A percentile compares a stretch with the other conserved stretches of the same genome.
phyloP scores from a whole-genome alignment of 2,797 vertebrate species.

The Oreochromis mossambicus region DNA sequence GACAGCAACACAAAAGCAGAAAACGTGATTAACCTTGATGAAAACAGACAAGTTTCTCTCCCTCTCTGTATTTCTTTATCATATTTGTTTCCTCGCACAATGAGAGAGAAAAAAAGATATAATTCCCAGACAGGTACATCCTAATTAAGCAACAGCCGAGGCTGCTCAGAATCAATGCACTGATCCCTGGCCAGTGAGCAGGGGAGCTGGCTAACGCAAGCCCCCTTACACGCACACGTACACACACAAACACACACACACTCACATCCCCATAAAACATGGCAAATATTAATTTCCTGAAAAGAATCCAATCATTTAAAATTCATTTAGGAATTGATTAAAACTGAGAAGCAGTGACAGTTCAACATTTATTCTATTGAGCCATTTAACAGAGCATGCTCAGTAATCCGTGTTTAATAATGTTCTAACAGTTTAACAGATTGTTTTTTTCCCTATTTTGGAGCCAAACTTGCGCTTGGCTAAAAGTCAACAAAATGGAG shows the following conservation, averaged over 20 bases:
- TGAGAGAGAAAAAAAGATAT: conserved; percentile 24
- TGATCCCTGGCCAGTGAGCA: conserved; percentile 58
- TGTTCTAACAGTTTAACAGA: conserved; percentile 78
- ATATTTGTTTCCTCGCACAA: conserved; percentile 41
- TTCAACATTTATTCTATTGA: conserved; percentile 82
- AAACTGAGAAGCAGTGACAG: conserved; percentile 70
- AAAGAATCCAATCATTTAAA: conserved; percentile 82
- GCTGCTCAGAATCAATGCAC: conserved; percentile 68
- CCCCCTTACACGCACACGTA: not conserved
- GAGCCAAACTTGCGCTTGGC: conserved; percentile 68
- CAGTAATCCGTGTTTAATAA: conserved; percentile 58
- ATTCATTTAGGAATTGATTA: conserved; percentile 82
- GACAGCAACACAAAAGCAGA: conserved; percentile 65
- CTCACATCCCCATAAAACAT: conserved; percentile 23
- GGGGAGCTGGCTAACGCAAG: conserved; percentile 56
- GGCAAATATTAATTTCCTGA: conserved; percentile 81
- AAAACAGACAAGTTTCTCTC: conserved; percentile 22
- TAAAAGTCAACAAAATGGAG: conserved; percentile 79
- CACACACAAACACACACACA: not conserved
- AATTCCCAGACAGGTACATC: conserved; percentile 68
- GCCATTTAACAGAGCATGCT: conserved; percentile 79
- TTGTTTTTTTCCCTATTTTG: conserved; percentile 27
- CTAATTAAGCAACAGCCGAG: conserved; percentile 77
- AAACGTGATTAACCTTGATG: conserved; percentile 65
- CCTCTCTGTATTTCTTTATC: conserved; percentile 18